Conservation (phyloP, 2,113 vertebrate genomes). For the Ciconia maguari region DNA sequence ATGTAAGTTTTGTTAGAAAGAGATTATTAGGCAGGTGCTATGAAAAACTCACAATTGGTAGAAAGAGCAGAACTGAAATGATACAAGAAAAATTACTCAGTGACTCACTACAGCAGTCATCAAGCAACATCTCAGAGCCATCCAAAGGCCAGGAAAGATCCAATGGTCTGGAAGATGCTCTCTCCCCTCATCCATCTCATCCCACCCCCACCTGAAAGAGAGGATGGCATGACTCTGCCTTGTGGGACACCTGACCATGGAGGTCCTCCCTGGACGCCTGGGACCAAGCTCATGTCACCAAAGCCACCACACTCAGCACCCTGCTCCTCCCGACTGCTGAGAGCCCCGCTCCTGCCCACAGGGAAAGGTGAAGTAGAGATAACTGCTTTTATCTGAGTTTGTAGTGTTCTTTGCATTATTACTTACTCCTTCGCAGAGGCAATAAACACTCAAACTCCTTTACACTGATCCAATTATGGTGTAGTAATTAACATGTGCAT, state of each 20-base stretch:
- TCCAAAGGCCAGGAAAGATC: not conserved
- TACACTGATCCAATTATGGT: not conserved
- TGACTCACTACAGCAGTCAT: not conserved
- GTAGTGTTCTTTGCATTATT: not conserved
- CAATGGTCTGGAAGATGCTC: not conserved
- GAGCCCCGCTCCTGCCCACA: not conserved
- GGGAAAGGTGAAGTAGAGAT: not conserved
- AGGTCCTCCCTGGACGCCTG: not conserved
- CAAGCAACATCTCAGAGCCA: not conserved
- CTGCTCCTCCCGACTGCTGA: not conserved
- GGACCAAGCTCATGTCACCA: not conserved
- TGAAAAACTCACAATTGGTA: not conserved
- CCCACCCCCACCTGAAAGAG: not conserved
- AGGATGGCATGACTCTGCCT: not conserved
- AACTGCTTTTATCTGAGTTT: not conserved
- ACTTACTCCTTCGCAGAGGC: not conserved
- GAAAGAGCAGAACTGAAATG: not conserved
- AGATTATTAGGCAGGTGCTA: not conserved
- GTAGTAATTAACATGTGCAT: not conserved
- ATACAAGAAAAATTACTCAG: not conserved
- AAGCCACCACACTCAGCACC: accelerated
- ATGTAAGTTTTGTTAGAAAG: not conserved
- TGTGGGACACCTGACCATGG: not conserved
- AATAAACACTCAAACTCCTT: not conserved
- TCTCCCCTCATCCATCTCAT: not conserved